A percentile compares a stretch with the other conserved stretches of the same genome.
Conservation (phyloP, 2,797 vertebrate species). For the Dipus sagitta region DNA sequence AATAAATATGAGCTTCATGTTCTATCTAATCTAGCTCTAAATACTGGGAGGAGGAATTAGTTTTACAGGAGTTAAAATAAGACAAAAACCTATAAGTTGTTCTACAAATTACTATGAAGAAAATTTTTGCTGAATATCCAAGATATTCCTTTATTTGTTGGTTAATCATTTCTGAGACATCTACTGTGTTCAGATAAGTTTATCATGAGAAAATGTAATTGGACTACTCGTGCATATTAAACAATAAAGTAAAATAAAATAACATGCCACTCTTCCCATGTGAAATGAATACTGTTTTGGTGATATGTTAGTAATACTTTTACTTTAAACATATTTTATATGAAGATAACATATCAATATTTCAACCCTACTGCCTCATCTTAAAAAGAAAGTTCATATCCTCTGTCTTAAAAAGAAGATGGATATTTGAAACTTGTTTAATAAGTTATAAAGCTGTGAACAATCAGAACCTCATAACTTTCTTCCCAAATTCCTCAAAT, state of each 20-base stretch:
- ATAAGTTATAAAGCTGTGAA: slow-evolving; percentile 26
- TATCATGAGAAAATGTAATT: slow-evolving; percentile 13
- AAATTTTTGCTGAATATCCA: not conserved
- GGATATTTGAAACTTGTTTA: not conserved
- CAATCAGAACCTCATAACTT: slow-evolving; percentile 6
- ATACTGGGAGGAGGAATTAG: not conserved
- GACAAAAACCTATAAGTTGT: not conserved
- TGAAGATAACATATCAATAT: not conserved
- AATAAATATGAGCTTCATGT: not conserved
- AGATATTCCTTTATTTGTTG: not conserved
- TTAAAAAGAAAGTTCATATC: not conserved
- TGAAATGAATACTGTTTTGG: not conserved
- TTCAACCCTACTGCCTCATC: not conserved
- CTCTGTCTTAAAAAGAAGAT: not conserved
- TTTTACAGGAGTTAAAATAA: not conserved
- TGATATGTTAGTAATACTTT: not conserved
- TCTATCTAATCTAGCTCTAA: not conserved
- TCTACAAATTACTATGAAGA: not conserved
- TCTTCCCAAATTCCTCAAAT: slow-evolving; percentile 11
- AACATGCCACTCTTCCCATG: not conserved
- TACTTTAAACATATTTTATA: not conserved
- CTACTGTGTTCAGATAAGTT: not conserved
- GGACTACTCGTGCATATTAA: not conserved
- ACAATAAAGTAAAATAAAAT: slow-evolving; percentile 24
- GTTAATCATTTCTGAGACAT: slow-evolving; percentile 41